Evolutionary conservation across 2,888 invertebrate species (phyloP), one percentile per base, ranked within the genome.

Genomic region (Saturnia japonica): DNA sequence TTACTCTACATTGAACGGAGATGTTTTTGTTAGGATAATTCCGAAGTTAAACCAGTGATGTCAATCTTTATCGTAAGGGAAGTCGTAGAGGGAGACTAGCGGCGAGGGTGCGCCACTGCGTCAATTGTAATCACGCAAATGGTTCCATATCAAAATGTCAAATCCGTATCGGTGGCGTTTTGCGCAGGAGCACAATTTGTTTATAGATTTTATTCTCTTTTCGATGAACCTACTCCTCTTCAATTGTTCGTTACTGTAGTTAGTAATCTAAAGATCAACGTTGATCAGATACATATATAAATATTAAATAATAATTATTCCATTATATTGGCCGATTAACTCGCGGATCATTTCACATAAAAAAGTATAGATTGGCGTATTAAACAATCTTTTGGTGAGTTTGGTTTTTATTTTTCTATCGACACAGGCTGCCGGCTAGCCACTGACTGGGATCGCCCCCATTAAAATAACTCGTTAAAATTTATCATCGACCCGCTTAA

Each of bases 391-490:
- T 92, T 91, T 86, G 85, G 85, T 71, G 82, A 86, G 87, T 87
- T 87, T 87, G 89, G 86, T 90, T 92, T 64, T 91, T 91, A 91
- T 93, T 92, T 93, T 94, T 91, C 91, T 93, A 91, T 91, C 88
- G 88, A 85, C 85, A 83, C 91, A 88, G 90, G 88, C 90, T 89
- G 91, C 89, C 84, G 88, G 88, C 87, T 85, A 86, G 91, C 93
- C 93, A 88, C 92, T 91, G 91, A 91, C 90, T 91, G 90, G 89
- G 93, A 94, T 94, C 91, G 91, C 91, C 89, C 89, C 93, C 93
- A 92, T 94, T 94, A 93, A 94, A 93, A 94, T 94, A 93, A 93
- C 93, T 94, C 93, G 93, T 94, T 94, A 94, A 94, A 94, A 94
- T 94, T 93, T 94, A 94, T 94, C 93, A 93, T 94, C 93, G 91